phyloP scores from a whole-genome alignment of 2,113 vertebrate genomes.

The Gymnogyps californianus region DNA sequence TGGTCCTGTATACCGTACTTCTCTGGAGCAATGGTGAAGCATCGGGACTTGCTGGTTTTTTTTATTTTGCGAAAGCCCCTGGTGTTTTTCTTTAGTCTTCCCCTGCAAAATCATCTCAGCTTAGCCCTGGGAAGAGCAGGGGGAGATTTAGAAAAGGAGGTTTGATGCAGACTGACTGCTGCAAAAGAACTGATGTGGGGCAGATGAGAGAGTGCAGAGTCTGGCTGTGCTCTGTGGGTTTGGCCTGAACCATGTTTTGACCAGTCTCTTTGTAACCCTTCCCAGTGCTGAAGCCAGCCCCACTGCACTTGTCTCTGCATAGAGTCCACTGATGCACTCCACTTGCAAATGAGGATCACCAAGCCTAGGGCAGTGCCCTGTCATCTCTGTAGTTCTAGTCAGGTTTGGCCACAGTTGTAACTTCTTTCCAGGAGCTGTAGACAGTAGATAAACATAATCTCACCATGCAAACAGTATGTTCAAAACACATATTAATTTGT shows the following conservation, averaged over 20 bases:
- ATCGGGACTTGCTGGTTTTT: accelerated
- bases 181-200: not conserved
- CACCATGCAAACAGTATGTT: not conserved
- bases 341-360: not conserved
- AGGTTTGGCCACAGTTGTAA: not conserved
- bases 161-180: not conserved
- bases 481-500: not conserved
- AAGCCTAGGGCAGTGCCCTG: not conserved
- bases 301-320: not conserved
- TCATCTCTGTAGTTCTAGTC: not conserved
- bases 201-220: not conserved
- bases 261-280: not conserved
- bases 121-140: not conserved
- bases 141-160: not conserved
- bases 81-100: not conserved
- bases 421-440: not conserved
- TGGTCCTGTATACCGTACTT: not conserved
- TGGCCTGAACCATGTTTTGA: not conserved
- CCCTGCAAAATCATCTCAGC: not conserved
- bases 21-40: not conserved
- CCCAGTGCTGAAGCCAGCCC: not conserved
- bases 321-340: not conserved
- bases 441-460: not conserved
- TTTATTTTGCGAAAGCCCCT: not conserved
- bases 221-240: not conserved